Evolutionary conservation across 2,113 vertebrate species (phyloP).

Genomic region (Anoplopoma fimbria): DNA sequence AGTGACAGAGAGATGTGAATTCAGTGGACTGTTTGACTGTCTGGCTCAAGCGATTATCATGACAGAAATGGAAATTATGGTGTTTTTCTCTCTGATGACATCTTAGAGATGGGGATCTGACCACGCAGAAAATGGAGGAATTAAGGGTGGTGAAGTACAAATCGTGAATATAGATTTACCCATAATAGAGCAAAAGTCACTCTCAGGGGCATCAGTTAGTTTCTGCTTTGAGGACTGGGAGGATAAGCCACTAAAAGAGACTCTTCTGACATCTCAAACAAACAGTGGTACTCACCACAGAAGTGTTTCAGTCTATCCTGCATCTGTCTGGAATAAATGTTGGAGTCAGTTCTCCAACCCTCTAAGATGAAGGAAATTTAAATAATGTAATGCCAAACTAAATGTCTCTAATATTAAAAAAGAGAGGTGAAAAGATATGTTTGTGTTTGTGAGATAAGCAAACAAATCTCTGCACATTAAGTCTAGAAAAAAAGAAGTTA

Average conservation of each 20-base stretch:
- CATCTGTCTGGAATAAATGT: conserved; percentile 17
- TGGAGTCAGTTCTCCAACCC: background rate
- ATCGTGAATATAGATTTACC: conserved; percentile 61
- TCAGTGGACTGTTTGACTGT: conserved; percentile 44
- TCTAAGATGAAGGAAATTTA: conserved; percentile 9
- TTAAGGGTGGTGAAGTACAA: conserved; percentile 47
- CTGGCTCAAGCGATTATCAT: conserved; percentile 54
- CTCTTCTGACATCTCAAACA: conserved; percentile 44
- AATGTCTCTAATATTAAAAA: conserved; percentile 16
- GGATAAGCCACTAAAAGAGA: conserved; percentile 45
- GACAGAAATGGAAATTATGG: conserved; percentile 56
- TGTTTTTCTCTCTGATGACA: conserved; percentile 46
- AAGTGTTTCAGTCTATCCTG: background rate
- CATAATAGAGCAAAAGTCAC: conserved; percentile 50
- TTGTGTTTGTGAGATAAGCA: background rate
- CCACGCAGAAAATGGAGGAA: conserved; percentile 40
- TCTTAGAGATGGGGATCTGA: conserved; percentile 38
- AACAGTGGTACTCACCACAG: conserved; percentile 20
- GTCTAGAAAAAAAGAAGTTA: background rate
- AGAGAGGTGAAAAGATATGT: background rate
- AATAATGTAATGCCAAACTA: conserved; percentile 12
- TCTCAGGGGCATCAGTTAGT: conserved; percentile 40
- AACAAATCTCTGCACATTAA: background rate
- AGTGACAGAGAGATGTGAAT: conserved; percentile 60
- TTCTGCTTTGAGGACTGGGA: conserved; percentile 47